Evolutionary conservation across 1,140 invertebrate genomes (phyloP).

Genomic region (Brachionus rotundiformis): DNA sequence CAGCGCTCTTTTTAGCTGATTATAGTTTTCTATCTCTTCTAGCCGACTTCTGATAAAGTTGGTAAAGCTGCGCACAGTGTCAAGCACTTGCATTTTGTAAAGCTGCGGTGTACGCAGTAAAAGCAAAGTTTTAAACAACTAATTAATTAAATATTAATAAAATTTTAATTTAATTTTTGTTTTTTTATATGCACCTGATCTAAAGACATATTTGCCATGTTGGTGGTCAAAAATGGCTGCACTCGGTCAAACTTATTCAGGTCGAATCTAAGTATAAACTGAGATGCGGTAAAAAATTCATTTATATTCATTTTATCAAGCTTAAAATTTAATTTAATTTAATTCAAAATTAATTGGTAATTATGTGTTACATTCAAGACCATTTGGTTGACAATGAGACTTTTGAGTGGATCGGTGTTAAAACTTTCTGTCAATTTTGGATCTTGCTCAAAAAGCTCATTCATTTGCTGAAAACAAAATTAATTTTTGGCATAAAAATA

Average conservation of each 20-base stretch:
- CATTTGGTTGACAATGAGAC: neutral
- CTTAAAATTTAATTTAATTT: neutral
- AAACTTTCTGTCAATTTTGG: neutral
- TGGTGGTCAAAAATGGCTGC: neutral
- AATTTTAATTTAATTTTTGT: neutral
- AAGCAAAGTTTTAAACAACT: neutral
- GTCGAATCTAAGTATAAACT: conserved; percentile 36
- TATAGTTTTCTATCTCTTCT: conserved; percentile 21
- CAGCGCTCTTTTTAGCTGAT: neutral
- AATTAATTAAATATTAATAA: neutral
- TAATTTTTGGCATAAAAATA: neutral
- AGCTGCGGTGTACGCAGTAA: neutral
- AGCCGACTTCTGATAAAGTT: neutral
- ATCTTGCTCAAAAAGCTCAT: conserved; percentile 16
- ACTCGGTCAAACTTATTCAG: neutral
- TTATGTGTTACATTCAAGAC: neutral
- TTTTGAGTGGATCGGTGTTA: neutral
- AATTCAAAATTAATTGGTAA: neutral
- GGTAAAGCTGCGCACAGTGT: conserved; percentile 11
- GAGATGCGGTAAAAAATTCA: conserved; percentile 4
- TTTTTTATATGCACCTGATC: neutral
- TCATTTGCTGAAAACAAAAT: conserved; percentile 1
- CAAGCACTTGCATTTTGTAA: conserved; percentile 15
- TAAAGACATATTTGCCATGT: neutral
- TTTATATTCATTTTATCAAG: conserved; percentile 12